phyloP scores from a whole-genome alignment of 2,797 vertebrate genomes.

The Diceros bicornis region DNA sequence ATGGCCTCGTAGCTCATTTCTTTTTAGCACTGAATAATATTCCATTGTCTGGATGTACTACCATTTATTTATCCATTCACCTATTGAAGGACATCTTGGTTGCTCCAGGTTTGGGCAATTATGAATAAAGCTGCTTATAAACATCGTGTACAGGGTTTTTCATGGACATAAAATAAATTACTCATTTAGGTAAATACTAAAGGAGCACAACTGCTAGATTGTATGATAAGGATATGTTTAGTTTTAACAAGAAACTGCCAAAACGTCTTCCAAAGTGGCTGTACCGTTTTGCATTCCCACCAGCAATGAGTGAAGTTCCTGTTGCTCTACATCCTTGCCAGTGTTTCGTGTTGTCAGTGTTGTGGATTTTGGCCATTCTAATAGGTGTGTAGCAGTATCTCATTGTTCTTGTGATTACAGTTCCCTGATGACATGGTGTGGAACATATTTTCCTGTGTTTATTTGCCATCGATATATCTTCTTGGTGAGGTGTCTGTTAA shows the following conservation, averaged over 20 bases:
- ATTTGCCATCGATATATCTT: slow-evolving; percentile 32
- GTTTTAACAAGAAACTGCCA: slow-evolving; percentile 10
- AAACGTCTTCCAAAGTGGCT: neutral
- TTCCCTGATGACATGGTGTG: neutral
- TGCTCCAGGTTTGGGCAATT: neutral
- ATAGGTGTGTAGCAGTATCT: neutral
- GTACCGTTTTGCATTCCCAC: neutral
- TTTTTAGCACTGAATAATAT: neutral
- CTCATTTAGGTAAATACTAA: slow-evolving; percentile 8
- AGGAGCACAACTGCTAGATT: neutral
- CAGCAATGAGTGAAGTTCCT: neutral
- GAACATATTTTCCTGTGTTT: neutral
- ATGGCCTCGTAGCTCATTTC: neutral
- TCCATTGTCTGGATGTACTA: neutral
- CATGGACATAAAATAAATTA: neutral
- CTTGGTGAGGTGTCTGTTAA: slow-evolving; percentile 3
- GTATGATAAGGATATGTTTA: neutral
- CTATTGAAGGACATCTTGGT: slow-evolving; percentile 14
- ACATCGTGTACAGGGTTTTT: neutral
- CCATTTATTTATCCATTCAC: neutral
- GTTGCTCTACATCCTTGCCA: neutral
- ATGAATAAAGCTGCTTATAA: neutral
- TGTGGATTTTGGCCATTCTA: neutral
- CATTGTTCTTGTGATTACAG: neutral
- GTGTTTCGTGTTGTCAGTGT: neutral